Percentiles rank a stretch among this genome's conserved stretches.
phyloP scores from a whole-genome alignment of 2,888 invertebrate genomes.

The Tetrapedia diversipes region DNA sequence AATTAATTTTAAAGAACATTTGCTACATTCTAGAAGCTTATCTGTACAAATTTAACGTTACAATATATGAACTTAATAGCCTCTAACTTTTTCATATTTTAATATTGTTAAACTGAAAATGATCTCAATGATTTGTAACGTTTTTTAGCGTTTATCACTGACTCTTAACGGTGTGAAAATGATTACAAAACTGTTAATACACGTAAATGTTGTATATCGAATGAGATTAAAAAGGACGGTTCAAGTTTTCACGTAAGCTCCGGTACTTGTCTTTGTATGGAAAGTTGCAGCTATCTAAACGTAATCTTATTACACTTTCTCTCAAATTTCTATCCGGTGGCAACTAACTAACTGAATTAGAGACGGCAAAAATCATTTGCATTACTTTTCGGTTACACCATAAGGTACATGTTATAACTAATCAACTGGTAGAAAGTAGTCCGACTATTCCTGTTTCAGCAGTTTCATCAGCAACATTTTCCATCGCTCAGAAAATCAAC shows the following conservation, averaged over 20 bases:
- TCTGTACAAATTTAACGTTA: no score
- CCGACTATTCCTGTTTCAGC: conserved; percentile 19
- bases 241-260: conserved; percentile 40
- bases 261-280: conserved; percentile 9
- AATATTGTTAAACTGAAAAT: no score
- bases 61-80: no score
- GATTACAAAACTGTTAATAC: neutral
- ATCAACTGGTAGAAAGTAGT: conserved; percentile 37
- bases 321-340: conserved; percentile 10
- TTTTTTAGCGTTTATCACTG: neutral
- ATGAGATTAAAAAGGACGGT: neutral
- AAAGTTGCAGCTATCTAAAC: conserved; percentile 17
- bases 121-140: no score
- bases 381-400: conserved; percentile 31
- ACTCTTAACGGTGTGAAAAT: neutral
- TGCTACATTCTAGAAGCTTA: no score
- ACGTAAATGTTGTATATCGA: neutral
- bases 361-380: conserved; percentile 24
- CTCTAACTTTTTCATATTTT: no score
- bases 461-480: neutral
- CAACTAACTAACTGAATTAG: neutral
- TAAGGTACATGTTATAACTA: neutral
- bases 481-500: neutral
- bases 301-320: conserved; percentile 52
- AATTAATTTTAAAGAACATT: no score